Base-by-base conservation (phyloP, 2,888 invertebrate genomes). In the Nymphalis urticae region DNA sequence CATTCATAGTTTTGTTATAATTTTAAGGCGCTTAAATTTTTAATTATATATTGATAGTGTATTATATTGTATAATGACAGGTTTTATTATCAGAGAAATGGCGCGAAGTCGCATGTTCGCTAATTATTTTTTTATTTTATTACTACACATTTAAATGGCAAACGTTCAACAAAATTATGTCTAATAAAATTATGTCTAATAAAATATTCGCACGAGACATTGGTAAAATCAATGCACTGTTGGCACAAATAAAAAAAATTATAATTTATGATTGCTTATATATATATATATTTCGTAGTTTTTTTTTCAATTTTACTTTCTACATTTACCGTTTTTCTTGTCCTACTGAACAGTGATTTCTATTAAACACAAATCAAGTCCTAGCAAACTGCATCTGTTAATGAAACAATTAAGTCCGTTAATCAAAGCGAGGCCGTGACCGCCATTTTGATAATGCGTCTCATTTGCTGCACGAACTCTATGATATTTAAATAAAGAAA, bases 361-460 rank as follows among this genome's bases (percentile, higher is more conserved):
- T 19, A 65, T 61, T 56, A 62, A 58, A 58, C 19, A 58, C 42
- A 19, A 42, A 58, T 36, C 58, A 47, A 61, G 53, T 61, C 54
- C 16, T 54, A 48, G 16, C 19, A 47, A 61, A 64, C 48, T 69
- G 61, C 58, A 59, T 66, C 58, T 56, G 66, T 59, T 62, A 50
- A 62, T 66, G 62, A 65, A 62, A 66, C 62, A 69, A 70, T 63
- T 66, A 68, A 60, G 58, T 66, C 65, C 62, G 64, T 79, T 79
- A 80, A 58, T 72, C 75, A 73, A 48, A 16, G 54, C 64, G 73
- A 75, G 75, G 77, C 77, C 80, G 69, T 79, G 80, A 79, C 80
- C 80, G 79, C 75, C 67, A 80, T 80, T 77, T 76, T 58, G 19
- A 58, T 58, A 70, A 73, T 56, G 51, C 64, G 69, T 58, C 69